Evolutionary conservation across 2,113 vertebrate genomes (phyloP).

Genomic region (Dolichotis patagonum): DNA sequence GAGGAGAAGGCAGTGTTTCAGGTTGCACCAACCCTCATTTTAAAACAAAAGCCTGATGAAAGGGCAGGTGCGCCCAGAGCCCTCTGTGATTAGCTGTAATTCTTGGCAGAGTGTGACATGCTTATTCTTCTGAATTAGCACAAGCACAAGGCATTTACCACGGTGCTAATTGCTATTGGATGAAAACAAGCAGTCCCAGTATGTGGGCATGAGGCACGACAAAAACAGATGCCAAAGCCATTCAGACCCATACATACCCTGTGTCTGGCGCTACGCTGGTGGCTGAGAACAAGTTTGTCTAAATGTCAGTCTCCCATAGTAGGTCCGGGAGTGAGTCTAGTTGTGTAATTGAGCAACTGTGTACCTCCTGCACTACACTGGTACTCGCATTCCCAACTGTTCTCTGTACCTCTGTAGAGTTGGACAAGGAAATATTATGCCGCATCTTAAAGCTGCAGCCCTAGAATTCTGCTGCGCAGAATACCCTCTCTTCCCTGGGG

Average conservation of each 20-base stretch:
- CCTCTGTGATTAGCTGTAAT: conserved; percentile 74
- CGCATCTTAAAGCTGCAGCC: background rate
- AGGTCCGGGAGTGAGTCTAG: background rate
- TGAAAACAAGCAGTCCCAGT: conserved; percentile 83
- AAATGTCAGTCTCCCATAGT: conserved; percentile 66
- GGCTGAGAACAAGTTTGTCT: conserved; percentile 68
- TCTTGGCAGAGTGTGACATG: conserved; percentile 84
- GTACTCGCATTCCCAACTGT: background rate
- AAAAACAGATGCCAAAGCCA: conserved; percentile 77
- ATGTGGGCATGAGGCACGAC: conserved; percentile 83
- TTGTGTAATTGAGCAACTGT: conserved; percentile 47
- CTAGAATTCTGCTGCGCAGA: background rate
- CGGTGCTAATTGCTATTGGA: conserved; percentile 86
- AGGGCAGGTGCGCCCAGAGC: conserved; percentile 72
- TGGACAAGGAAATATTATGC: background rate
- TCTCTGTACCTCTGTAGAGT: background rate
- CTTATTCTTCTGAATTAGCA: conserved; percentile 85
- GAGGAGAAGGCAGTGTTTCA: conserved; percentile 24
- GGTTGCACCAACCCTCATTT: conserved; percentile 43
- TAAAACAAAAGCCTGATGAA: conserved; percentile 82
- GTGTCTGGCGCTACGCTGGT: background rate
- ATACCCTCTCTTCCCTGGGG: background rate
- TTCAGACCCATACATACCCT: conserved; percentile 57
- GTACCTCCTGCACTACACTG: accelerated
- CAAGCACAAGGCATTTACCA: conserved; percentile 83